Evolutionary conservation across 2,888 invertebrate genomes (phyloP), one percentile per base, ranked within the genome.

Genomic region (Ditylenchus weischeri): DNA sequence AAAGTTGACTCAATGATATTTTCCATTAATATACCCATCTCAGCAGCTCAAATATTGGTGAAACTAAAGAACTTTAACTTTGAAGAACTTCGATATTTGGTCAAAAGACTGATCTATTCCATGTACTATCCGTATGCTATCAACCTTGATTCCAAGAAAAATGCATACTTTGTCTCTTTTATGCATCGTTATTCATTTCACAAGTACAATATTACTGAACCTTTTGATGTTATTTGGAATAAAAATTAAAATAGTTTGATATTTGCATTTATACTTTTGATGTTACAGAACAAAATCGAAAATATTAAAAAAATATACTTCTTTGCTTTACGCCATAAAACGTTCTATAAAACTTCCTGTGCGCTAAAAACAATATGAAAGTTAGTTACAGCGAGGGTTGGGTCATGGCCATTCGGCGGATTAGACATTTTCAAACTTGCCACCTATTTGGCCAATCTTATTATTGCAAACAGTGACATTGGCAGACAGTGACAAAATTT

Each of bases 11-110:
- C 66, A 47, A 65, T 66, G 38, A 57, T 66, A 21, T 66, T 66
- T 19, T 66, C 66, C 23, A 66, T 66, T 23, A 66, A 66, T 47
- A 66, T 66, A n/a, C 66, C 66, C 35, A 62, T 66, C 23, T 66
- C 61, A 47, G 66, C 66, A 51, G 47, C 66, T 47, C 61, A 66
- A 36, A 38, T 66, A 18, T 50, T 66, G 18, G 19, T 66, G 36
- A 49, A 57, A 18, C 61, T 66, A 36, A 62, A 66, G 15, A 38
- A 66, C 38, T 66, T 66, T 23, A 48, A 47, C 51, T 66, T 62
- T 57, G 48, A 60, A 29, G 66, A 66, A 49, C 49, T 66, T 48
- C 66, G 66, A n/a, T 66, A 66, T 47, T 48, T 66, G 38, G 50
- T 66, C 64, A 66, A 66, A 64, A 64, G 66, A 65, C 61, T 66